phyloP scores from a whole-genome alignment of 1,140 invertebrate genomes.

The Phocides pigmalion region DNA sequence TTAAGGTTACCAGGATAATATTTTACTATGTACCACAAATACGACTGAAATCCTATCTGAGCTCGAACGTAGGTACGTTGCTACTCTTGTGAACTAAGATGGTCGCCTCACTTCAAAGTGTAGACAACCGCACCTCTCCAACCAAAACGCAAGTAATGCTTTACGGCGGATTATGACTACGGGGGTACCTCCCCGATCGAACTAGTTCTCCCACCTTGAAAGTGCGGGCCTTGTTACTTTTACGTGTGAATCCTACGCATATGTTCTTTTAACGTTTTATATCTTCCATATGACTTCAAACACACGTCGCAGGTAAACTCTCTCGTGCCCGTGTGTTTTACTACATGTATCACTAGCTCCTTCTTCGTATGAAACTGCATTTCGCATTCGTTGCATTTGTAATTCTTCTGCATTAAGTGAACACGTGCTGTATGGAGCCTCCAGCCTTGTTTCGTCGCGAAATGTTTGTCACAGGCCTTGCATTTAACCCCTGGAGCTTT shows the following conservation, averaged over 20 bases:
- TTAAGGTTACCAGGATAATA: too few relatives aligned
- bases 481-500: constrained; percentile 57
- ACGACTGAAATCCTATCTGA: too few relatives aligned
- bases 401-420: constrained; percentile 63
- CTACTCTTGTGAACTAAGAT: too few relatives aligned
- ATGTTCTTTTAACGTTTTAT: constrained; percentile 88
- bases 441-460: constrained; percentile 51
- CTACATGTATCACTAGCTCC: constrained; percentile 77
- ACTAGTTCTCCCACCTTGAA: too few relatives aligned
- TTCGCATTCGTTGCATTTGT: constrained; percentile 68
- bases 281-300: constrained; percentile 65
- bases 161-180: too few relatives aligned
- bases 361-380: constrained; percentile 62
- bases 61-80: too few relatives aligned
- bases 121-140: too few relatives aligned
- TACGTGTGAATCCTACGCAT: constrained; percentile 84
- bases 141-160: too few relatives aligned
- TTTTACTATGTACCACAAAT: too few relatives aligned
- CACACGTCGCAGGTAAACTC: constrained; percentile 84
- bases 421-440: constrained; percentile 60
- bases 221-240: too few relatives aligned
- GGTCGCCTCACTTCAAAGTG: too few relatives aligned
- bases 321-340: constrained; percentile 81
- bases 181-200: too few relatives aligned
- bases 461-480: constrained; percentile 65